Evolutionary conservation across 2,113 vertebrate species (phyloP).

Genomic region (Galeopterus variegatus): DNA sequence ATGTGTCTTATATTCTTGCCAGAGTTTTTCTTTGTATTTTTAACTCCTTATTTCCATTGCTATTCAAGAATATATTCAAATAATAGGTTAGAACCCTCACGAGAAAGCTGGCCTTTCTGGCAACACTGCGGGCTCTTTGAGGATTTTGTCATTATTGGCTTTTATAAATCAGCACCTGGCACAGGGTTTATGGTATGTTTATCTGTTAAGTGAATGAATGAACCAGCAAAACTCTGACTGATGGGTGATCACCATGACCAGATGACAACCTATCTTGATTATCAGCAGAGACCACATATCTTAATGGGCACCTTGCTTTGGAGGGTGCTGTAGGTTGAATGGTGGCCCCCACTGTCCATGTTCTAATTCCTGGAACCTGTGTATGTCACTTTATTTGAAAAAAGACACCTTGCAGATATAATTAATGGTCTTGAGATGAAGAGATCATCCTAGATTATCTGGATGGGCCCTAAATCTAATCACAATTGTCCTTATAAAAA

Average conservation of each 20-base stretch:
- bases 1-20: background rate
- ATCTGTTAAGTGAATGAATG: background rate
- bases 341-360: too few relatives aligned
- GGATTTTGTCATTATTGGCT: background rate
- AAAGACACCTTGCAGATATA: background rate
- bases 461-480: background rate
- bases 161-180: background rate
- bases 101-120: conserved; percentile 8
- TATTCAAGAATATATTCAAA: background rate
- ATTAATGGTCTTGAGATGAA: conserved; percentile 48
- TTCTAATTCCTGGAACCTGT: conserved; percentile 24
- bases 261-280: background rate
- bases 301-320: background rate
- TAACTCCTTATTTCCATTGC: background rate
- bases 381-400: conserved; percentile 8
- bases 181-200: background rate
- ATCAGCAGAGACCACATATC: background rate
- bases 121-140: background rate
- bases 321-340: background rate
- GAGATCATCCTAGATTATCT: background rate
- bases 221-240: background rate
- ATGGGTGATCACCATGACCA: background rate
- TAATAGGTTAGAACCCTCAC: background rate
- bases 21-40: conserved; percentile 40
- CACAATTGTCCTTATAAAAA: background rate